phyloP scores from a whole-genome alignment of 2,113 vertebrate species.

The Fulmarus glacialis region DNA sequence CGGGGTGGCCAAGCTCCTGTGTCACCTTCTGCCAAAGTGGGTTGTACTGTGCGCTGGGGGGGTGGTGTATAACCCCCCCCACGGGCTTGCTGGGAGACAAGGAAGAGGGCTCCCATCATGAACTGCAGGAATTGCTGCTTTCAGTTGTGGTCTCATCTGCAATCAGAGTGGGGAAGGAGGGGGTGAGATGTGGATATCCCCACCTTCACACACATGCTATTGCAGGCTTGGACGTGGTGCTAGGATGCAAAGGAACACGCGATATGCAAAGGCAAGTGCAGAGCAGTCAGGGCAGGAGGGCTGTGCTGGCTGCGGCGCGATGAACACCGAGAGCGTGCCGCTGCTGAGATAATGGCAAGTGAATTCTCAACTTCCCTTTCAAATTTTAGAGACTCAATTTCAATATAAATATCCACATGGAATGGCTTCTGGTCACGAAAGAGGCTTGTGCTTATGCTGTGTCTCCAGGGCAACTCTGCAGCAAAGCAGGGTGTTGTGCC shows the following conservation, averaged over 20 bases:
- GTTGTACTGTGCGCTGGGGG: fast-evolving
- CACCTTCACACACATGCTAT: neutral
- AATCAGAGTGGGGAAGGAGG: neutral
- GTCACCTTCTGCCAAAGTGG: too few relatives aligned
- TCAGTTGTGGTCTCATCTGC: fast-evolving
- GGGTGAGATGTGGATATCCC: neutral
- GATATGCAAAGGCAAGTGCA: fast-evolving
- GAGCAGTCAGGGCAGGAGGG: neutral
- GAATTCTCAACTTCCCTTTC: neutral
- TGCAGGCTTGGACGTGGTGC: fast-evolving
- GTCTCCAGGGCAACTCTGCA: neutral
- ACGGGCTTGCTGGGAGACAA: fast-evolving
- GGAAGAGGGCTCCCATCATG: neutral
- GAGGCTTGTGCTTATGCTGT: neutral
- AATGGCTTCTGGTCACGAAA: neutral
- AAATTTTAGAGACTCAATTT: neutral
- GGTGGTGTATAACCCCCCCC: fast-evolving
- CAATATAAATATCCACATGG: neutral
- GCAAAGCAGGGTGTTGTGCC: neutral
- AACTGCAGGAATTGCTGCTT: neutral
- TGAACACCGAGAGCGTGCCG: too few relatives aligned
- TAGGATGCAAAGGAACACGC: fast-evolving
- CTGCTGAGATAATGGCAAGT: neutral
- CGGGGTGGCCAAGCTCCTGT: neutral
- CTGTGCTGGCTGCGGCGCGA: fast-evolving